Base-by-base conservation (phyloP, 1,140 invertebrate genomes). In the Diuraphis noxia region DNA sequence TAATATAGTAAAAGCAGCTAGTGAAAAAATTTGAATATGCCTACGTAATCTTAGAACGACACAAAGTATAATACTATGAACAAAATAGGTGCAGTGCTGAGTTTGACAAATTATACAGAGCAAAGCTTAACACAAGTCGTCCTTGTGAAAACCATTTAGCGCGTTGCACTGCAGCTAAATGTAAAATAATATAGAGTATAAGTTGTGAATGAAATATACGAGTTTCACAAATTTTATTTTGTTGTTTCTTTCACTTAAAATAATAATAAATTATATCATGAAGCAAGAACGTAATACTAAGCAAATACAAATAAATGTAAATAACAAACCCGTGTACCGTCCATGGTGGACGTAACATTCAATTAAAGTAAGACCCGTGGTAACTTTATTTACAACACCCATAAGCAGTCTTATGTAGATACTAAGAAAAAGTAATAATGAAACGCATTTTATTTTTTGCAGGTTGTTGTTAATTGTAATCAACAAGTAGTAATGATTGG, bases 11-110 rank as follows among this genome's bases (percentile, higher is more conserved):
- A 84, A 43, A 43, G 36, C 41, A n/a, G 23, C 84, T 7, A 88
- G 36, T 40, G n/a, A 13, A 88, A 23, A 40, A 87, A 88, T 63
- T 88, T 88, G 17, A 88, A 88, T 88, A 63, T 40, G 36, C 86
- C 86, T 63, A 88, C 86, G 49, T 88, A 88, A 63, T 63, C 49
- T 63, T 52, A 87, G 30, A 87, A 56, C 13, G 85, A 88, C 52
- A 88, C 36, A 30, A 38, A 25, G 36, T 87, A 87, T 36, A 87
- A 56, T 87, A 36, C 30, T 63, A 63, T 88, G 36, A 88, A 36
- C 63, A 41, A 88, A 63, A 88, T 88, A 88, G 52, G 85, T 52
- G 86, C 86, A 88, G 86, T 25, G n/a, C 17, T 36, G 36, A 52
- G 52, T 88, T 40, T 63, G 86, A 63, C 85, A 86, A 86, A 86